Evolutionary conservation across 2,888 invertebrate species (phyloP), one percentile per base, ranked within the genome.

Genomic region (Limnephilus rhombicus): DNA sequence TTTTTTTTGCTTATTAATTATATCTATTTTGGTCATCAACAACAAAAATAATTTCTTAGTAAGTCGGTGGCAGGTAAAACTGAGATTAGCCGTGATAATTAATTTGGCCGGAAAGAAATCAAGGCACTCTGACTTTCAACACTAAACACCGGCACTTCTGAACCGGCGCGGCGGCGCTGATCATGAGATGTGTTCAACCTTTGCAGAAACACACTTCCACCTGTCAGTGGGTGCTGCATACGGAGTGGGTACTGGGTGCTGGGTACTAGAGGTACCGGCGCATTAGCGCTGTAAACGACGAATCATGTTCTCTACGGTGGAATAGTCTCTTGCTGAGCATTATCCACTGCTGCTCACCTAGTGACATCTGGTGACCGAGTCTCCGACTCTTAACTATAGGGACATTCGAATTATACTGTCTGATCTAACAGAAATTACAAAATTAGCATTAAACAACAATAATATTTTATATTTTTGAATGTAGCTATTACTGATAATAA

Each of bases 311-410:
- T 68, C 53, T 68, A 18, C 53, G 18, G 53, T 15, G 53, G 53
- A 68, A 68, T 68, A 24, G 31, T 24, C 80, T 37, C 88, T 88
- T 88, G 37, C 88, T 80, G 88, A 88, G 91, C 91, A 91, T 53
- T 53, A 53, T 83, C 91, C 89, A 92, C 83, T 93, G 91, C 89
- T 92, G 93, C 91, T 93, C 92, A 91, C 93, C 92, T 90, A 93
- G 92, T 93, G 93, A 93, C 93, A 93, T 92, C 93, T 92, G 86
- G 93, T 92, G 93, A 93, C 93, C 92, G 93, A 89, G 91, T 92
- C 92, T 80, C 18, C 24, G 24, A 68, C 53, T 68, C 24, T 68
- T 68, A 68, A 68, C 53, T 68, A 68, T 68, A 68, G 53, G 53
- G 18, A 68, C 7, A 68, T 18, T 68, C 24, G 7, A 68, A 68